These are phyloP conservation scores for Neogobius melanostomus DNA, from an alignment of 2,113 vertebrate genomes.

Conservation along the genomic window DNA sequence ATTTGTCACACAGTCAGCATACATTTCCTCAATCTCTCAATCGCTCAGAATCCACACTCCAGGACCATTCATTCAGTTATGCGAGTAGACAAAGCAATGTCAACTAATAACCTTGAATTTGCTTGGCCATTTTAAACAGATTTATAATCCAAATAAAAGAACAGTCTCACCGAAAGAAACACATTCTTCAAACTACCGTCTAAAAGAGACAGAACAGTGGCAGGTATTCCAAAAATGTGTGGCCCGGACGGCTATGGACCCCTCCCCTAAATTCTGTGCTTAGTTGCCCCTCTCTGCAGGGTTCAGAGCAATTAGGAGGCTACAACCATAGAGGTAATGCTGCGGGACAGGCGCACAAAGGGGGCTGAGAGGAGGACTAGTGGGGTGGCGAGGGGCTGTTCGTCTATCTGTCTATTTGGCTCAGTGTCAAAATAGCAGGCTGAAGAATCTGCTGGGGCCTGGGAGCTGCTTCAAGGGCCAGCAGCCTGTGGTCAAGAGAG, in stretches of 20 bases:
- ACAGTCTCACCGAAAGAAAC: too few species aligned
- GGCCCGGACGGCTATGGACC: slow-evolving; percentile 27
- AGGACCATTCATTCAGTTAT: too few species aligned
- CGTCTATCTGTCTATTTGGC: slow-evolving; percentile 60
- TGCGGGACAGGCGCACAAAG: slow-evolving; percentile 75
- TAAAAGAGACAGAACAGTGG: slow-evolving; percentile 17
- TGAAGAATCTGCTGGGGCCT: slow-evolving; percentile 25
- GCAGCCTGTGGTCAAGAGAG: slow-evolving; percentile 23
- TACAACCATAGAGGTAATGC: slow-evolving; percentile 70
- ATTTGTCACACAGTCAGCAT: too few species aligned
- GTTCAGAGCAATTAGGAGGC: slow-evolving; percentile 74
- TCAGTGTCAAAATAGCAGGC: slow-evolving; percentile 60
- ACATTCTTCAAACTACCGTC: neutral
- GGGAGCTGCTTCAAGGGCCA: slow-evolving; percentile 32
- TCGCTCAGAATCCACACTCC: too few species aligned
- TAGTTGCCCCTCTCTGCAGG: slow-evolving; percentile 57
- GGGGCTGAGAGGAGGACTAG: slow-evolving; percentile 43
- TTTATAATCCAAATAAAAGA: too few species aligned
- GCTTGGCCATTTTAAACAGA: too few species aligned
- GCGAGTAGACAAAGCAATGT: too few species aligned
- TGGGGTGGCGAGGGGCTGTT: slow-evolving; percentile 46
- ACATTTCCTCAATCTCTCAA: too few species aligned
- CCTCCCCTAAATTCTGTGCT: slow-evolving; percentile 41
- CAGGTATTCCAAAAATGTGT: slow-evolving; percentile 7
- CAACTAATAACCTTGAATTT: too few species aligned